A percentile compares a stretch with the other conserved stretches of the same genome.
Evolutionary conservation across 2,797 vertebrate genomes (phyloP).

Genomic region (Arctocebus calabarensis): DNA sequence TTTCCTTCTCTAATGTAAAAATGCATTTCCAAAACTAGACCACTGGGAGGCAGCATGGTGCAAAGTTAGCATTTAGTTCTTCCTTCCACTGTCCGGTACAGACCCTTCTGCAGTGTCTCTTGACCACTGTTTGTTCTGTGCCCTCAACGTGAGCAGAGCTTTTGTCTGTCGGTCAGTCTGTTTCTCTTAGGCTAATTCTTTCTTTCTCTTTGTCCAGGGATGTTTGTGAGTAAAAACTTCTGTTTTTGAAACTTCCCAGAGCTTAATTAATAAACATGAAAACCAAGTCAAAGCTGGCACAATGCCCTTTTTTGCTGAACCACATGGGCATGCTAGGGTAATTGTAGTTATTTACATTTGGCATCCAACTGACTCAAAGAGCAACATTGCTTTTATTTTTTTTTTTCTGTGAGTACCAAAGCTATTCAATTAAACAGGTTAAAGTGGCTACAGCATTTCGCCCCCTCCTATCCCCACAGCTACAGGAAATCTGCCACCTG

Average conservation of each 20-base stretch:
- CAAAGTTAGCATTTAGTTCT: background rate
- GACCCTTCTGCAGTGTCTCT: fast-evolving
- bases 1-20: background rate
- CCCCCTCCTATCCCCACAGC: constrained; percentile 85
- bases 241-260: constrained; percentile 78
- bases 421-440: constrained; percentile 90
- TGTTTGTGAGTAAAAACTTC: constrained; percentile 73
- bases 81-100: fast-evolving
- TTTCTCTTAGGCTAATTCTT: background rate
- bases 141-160: background rate
- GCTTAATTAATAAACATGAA: constrained; percentile 87
- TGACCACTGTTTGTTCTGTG: background rate
- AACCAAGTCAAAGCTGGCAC: constrained; percentile 80
- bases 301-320: constrained; percentile 76
- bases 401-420: constrained; percentile 63
- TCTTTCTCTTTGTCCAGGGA: constrained; percentile 30
- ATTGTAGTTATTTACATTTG: constrained; percentile 89
- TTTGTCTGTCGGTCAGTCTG: background rate
- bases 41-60: constrained; percentile 74
- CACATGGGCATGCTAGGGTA: constrained; percentile 79
- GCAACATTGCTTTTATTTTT: constrained; percentile 68
- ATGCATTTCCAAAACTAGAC: background rate
- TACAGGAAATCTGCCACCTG: constrained; percentile 90
- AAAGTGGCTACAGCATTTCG: constrained; percentile 85
- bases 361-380: constrained; percentile 85